Evolutionary conservation across 2,888 invertebrate genomes (phyloP).

Genomic region (Muschampia plurimacula): DNA sequence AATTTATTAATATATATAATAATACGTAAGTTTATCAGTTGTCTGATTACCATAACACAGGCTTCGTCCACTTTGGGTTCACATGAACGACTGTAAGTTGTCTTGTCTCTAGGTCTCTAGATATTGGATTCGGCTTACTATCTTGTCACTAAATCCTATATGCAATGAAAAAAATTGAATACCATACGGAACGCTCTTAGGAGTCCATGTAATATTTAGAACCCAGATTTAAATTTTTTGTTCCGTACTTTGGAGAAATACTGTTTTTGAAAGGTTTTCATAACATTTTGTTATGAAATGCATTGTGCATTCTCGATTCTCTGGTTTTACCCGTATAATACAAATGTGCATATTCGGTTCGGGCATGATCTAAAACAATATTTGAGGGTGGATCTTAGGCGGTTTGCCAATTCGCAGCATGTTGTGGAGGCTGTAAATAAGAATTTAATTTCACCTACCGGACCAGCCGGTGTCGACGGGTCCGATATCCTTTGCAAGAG

Average conservation of each 20-base stretch:
- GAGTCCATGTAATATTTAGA: no score
- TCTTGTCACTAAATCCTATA: no score
- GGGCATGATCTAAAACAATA: constrained; percentile 20
- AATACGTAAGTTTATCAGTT: no score
- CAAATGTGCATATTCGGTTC: not conserved
- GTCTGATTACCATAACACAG: no score
- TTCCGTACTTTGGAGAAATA: not conserved
- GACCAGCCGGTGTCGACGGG: constrained; percentile 18
- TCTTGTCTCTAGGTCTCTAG: no score
- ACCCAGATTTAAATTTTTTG: no score
- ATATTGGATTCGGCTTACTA: no score
- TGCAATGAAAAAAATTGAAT: no score
- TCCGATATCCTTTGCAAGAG: constrained; percentile 6
- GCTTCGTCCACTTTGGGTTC: no score
- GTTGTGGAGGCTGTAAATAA: constrained; percentile 35
- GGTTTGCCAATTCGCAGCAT: constrained; percentile 18
- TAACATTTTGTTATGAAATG: not conserved
- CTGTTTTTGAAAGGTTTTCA: not conserved
- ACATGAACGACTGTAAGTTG: no score
- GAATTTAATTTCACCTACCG: constrained; percentile 22
- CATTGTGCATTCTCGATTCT: not conserved
- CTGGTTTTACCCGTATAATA: not conserved
- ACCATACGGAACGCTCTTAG: no score
- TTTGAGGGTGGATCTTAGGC: constrained; percentile 30
- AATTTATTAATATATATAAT: no score